Evolutionary conservation across 2,113 vertebrate genomes (phyloP), one percentile per base, ranked within the genome.

Genomic region (Pteronura brasiliensis): DNA sequence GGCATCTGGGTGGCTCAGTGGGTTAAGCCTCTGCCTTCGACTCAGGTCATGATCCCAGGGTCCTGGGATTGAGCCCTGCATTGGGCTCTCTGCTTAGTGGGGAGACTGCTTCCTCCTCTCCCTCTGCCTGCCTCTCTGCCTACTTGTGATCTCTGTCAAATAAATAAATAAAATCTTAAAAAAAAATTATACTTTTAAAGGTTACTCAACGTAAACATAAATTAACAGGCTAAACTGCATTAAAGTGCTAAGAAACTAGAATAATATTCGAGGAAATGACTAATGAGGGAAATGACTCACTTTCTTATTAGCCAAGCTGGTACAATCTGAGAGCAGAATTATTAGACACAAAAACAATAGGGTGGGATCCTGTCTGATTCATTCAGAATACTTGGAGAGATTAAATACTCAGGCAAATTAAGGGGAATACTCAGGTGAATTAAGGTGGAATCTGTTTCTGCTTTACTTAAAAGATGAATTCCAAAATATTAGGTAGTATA

Each of bases 181-280:
- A 49, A 93, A 90, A 93, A 95, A 83, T 23, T 90, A 49, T 4
- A 59, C 55, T 93, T 96, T 88, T 71, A 77, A 61, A 81, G 82
- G 39, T 95, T 86, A 87, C 39, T 89, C 63, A 69, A 29, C 47
- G 67, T 93, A 93, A 91, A 74, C 88, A 34, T 84, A 91, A 96
- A 94, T 92, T 80, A 95, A 76, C 5, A 31, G 27, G 36, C 36
- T 91, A 74, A 65, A 65, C 39, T 80, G 59, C 17, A 80, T 87
- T n/a, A 87, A 95, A 71, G 20, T 71, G 44, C 90, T 65, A 42
- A 93, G 59, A 93, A n/a, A 82, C 44, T 90, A 74, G 57, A 92
- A 47, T 94, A 85, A 36, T 90, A 79, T 77, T 93, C 6, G 0
- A 96, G 76, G 69, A 96, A 95, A 93, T 74, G 82, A 63, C 82